Percentiles rank a stretch among this genome's conserved stretches.
phyloP scores from a whole-genome alignment of 2,888 invertebrate species.

The Nemoura dubitans region DNA sequence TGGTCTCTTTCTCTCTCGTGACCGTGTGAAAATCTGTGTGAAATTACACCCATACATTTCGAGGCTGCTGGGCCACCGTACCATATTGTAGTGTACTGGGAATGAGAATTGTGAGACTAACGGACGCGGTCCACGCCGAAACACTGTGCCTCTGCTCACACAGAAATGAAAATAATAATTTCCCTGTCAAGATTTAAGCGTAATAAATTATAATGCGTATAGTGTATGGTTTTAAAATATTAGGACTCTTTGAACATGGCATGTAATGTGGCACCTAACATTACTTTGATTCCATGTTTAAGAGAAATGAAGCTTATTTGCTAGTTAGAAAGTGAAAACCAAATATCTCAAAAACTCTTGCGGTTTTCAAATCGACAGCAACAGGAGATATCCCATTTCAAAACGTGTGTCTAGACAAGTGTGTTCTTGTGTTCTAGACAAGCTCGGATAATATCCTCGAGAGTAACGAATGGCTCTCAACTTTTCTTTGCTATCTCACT shows the following conservation, averaged over 20 bases:
- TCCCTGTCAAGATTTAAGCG: not conserved
- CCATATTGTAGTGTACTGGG: conserved; percentile 2
- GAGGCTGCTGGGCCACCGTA: not conserved
- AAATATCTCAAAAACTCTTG: too few relatives aligned
- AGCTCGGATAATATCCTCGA: not conserved
- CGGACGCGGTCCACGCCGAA: not conserved
- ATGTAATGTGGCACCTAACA: not conserved
- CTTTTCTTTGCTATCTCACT: not conserved
- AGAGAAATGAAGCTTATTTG: not conserved
- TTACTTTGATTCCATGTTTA: not conserved
- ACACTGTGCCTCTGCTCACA: not conserved
- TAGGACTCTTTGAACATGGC: not conserved
- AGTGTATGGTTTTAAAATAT: not conserved
- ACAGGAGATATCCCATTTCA: not conserved
- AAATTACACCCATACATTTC: conserved; percentile 40
- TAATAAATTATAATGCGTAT: not conserved
- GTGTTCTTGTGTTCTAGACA: not conserved
- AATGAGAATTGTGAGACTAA: not conserved
- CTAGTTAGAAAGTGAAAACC: not conserved
- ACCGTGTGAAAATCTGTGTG: conserved; percentile 39
- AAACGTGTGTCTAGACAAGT: not conserved
- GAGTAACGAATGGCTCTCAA: not conserved
- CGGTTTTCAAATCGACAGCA: not conserved
- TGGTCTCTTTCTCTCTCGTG: not conserved
- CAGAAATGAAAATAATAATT: not conserved